Conservation (phyloP, 1,140 invertebrate genomes). For the Drosophila ogumai region DNA sequence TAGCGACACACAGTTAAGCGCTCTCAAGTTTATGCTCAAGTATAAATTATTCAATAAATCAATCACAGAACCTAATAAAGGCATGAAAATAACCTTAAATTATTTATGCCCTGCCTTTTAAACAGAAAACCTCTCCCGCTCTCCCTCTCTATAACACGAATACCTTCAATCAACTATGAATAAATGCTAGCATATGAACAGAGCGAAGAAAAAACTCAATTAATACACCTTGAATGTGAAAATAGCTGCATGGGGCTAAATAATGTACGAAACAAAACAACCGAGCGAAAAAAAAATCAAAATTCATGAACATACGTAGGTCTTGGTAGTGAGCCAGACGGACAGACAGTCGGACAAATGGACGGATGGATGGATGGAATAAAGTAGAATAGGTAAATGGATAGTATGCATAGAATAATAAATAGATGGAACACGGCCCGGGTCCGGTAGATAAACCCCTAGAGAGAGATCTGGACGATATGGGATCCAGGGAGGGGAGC, state of each 20-base stretch:
- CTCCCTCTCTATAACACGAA: slow-evolving; percentile 9
- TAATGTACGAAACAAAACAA: slow-evolving; percentile 44
- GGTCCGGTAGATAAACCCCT: slow-evolving; percentile 29
- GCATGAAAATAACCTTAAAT: slow-evolving; percentile 44
- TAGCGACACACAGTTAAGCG: slow-evolving; percentile 1
- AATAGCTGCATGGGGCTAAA: slow-evolving; percentile 51
- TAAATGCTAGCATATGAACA: slow-evolving; percentile 47
- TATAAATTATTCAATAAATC: slow-evolving; percentile 48
- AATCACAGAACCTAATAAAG: slow-evolving; percentile 46
- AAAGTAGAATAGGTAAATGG: slow-evolving; percentile 64
- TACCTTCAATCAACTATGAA: slow-evolving; percentile 51
- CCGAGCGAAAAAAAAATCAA: slow-evolving; percentile 32
- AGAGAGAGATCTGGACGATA: slow-evolving; percentile 13
- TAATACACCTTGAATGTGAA: slow-evolving; percentile 74
- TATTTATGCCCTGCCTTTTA: slow-evolving; percentile 36
- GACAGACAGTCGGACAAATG: slow-evolving; percentile 14
- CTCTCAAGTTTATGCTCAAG: background rate
- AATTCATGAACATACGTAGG: slow-evolving; percentile 57
- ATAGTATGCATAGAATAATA: slow-evolving; percentile 81
- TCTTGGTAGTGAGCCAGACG: slow-evolving; percentile 49
- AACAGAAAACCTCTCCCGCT: background rate
- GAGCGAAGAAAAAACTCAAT: slow-evolving; percentile 49
- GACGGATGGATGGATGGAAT: slow-evolving; percentile 29
- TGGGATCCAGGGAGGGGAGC: slow-evolving; percentile 1
- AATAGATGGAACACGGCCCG: slow-evolving; percentile 56